These are phyloP conservation scores for Planococcus citri DNA, from an alignment of 1,140 invertebrate species.

Conservation along the genomic window DNA sequence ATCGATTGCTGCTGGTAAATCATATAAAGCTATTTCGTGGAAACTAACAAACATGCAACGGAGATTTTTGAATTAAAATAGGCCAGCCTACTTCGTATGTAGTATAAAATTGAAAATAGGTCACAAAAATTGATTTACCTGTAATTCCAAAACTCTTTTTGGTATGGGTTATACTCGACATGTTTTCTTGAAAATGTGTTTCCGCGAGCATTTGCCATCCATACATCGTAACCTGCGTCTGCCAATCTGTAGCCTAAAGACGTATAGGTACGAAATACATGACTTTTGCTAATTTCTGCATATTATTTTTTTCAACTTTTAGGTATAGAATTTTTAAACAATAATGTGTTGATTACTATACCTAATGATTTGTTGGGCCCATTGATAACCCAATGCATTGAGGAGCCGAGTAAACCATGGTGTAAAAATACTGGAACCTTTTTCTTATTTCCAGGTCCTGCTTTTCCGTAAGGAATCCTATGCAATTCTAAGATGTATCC, in stretches of 20 bases:
- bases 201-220: slow-evolving; percentile 52
- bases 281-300: too few species aligned
- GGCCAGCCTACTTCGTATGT: background rate
- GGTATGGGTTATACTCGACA: slow-evolving; percentile 32
- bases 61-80: background rate
- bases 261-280: too few species aligned
- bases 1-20: slow-evolving; percentile 49
- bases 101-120: background rate
- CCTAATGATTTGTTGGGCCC: slow-evolving; percentile 50
- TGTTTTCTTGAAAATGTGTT: slow-evolving; percentile 50
- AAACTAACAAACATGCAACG: too few species aligned
- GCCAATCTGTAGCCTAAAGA: slow-evolving; percentile 42
- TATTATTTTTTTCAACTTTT: too few species aligned
- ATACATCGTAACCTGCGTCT: slow-evolving; percentile 52
- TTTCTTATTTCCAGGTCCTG: slow-evolving; percentile 29
- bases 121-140: too few species aligned
- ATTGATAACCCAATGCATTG: slow-evolving; percentile 50
- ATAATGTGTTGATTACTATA: too few species aligned
- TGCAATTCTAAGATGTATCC: slow-evolving; percentile 55
- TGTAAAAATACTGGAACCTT: slow-evolving; percentile 44
- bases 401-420: slow-evolving; percentile 54
- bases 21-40: slow-evolving; percentile 50
- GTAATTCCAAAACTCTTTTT: slow-evolving; percentile 49
- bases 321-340: too few species aligned
- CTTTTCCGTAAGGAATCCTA: slow-evolving; percentile 39